phyloP scores from a whole-genome alignment of 2,797 vertebrate genomes.

The Euthynnus affinis region DNA sequence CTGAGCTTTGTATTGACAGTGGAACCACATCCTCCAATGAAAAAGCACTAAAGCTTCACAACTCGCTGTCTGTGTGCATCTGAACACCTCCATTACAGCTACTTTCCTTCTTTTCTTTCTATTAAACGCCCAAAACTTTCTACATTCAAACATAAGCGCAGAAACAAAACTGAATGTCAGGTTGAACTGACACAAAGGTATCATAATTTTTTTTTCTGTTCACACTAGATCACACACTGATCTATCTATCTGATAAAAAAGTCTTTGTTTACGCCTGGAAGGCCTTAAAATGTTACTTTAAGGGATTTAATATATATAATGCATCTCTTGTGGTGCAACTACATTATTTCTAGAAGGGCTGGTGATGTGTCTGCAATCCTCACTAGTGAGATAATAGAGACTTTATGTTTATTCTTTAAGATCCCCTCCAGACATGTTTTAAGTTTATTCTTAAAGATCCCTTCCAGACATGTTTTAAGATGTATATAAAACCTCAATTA shows the following conservation, averaged over 20 bases:
- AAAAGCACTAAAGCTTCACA: not conserved
- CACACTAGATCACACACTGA: no score
- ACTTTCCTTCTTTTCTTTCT: not conserved
- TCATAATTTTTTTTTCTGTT: not conserved
- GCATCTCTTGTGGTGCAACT: not conserved
- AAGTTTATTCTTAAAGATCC: not conserved
- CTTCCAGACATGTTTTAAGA: no score
- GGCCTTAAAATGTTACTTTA: not conserved
- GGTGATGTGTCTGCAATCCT: not conserved
- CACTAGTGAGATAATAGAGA: not conserved
- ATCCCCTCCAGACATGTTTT: no score
- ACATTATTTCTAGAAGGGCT: not conserved
- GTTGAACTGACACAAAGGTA: slow-evolving; percentile 10
- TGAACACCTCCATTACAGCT: slow-evolving; percentile 1
- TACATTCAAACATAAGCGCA: not conserved
- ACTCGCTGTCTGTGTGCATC: not conserved
- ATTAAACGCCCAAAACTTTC: not conserved
- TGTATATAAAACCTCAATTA: no score
- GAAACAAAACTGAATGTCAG: slow-evolving; percentile 6
- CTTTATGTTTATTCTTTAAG: not conserved
- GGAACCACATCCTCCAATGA: not conserved
- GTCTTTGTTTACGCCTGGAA: no score
- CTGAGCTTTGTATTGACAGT: not conserved
- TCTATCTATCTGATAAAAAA: not conserved
- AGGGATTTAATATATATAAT: not conserved